A percentile compares a stretch with the other conserved stretches of the same genome.
phyloP scores from a whole-genome alignment of 2,797 vertebrate genomes.

The Ispidina lecontei region DNA sequence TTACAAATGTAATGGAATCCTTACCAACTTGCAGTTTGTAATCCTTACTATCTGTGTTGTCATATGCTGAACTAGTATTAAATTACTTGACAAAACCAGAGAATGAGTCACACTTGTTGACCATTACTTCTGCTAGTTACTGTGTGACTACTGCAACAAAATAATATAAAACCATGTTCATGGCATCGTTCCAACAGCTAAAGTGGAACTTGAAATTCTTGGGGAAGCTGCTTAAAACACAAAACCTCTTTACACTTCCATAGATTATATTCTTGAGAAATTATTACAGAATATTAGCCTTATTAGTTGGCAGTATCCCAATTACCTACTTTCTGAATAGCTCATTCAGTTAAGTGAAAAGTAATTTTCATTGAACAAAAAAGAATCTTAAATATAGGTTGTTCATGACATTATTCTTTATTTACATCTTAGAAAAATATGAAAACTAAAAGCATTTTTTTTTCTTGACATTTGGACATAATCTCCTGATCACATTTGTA shows the following conservation, averaged over 20 bases:
- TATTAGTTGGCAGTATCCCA: not conserved
- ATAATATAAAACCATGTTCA: not conserved
- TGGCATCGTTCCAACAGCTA: not conserved
- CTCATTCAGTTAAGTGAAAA: not conserved
- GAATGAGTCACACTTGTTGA: not conserved
- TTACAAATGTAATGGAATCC: constrained; percentile 33
- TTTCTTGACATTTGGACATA: not conserved
- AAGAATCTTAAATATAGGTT: not conserved
- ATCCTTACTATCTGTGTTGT: constrained; percentile 18
- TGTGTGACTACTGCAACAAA: not conserved
- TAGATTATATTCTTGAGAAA: not conserved
- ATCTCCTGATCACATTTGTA: not conserved
- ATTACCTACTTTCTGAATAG: not conserved
- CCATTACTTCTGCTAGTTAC: not conserved
- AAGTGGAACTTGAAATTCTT: not conserved
- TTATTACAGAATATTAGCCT: not conserved
- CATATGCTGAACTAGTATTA: not conserved
- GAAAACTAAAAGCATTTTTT: not conserved
- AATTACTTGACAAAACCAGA: constrained; percentile 5
- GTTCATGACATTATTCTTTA: not conserved
- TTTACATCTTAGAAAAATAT: not conserved
- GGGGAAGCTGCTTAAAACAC: not conserved
- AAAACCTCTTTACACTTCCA: not conserved
- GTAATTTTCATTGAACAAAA: not conserved
- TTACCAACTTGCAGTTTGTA: constrained; percentile 17